Evolutionary conservation across 2,888 invertebrate species (phyloP), one percentile per base, ranked within the genome.

Genomic region (Barypeithes pellucidus): DNA sequence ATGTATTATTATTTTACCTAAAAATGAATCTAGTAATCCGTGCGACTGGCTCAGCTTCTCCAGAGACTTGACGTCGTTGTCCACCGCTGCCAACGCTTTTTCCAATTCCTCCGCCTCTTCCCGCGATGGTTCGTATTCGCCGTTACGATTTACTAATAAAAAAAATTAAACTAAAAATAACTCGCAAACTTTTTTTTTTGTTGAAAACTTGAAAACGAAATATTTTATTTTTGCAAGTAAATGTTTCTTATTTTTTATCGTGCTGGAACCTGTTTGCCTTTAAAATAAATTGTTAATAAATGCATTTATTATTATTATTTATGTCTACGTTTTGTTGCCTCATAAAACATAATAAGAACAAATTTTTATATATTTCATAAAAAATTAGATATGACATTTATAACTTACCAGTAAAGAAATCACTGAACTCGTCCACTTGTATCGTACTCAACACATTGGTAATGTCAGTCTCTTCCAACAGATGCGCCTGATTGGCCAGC

Each of bases 101-200:
- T 96, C 95, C 80, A 96, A 86, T 84, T 96, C 96, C 78, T 96
- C 95, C 39, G 95, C 93, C 86, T 96, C 96, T 82, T 95, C 95
- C 83, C 91, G 89, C 60, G 92, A 90, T 41, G 92, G 92, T 80
- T 90, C 90, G 80, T 91, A 91, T 77, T 91, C 91, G n/a, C 91
- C 92, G 83, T 92, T 92, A 84, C 91, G 90, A 83, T 91, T 90
- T 81, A 90, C 91, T 90, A 80, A n/a, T 20, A 20, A 14, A 45
- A 60, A 20, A 63, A 50, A 60, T 63, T n/a, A 24, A 33, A 18
- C 7, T n/a, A 54, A 67, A 41, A 41, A 41, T 12, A 41, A 12
- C 12, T 41, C n/a, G 12, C 12, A 43, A 29, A 5, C 18, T 61
- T 20, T n/a, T n/a, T n/a, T n/a, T n/a, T n/a, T n/a, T n/a, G n/a